Percentiles rank a stretch among this genome's conserved stretches.
These are phyloP conservation scores for Sesamia nonagrioides DNA, from an alignment of 1,140 invertebrate species.

Conservation along the genomic window DNA sequence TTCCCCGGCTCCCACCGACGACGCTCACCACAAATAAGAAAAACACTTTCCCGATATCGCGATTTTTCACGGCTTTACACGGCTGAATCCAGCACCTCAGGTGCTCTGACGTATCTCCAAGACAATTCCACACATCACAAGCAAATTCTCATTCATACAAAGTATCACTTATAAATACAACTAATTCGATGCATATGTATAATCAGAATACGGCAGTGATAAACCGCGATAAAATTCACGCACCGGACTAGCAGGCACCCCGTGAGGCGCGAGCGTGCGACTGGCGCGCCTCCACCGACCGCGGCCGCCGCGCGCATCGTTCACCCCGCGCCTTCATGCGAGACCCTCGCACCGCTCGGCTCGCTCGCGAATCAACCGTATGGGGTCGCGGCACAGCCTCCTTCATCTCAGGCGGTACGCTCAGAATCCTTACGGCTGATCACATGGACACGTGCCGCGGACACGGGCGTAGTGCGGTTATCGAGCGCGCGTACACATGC, in stretches of 20 bases:
- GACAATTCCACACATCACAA: constrained; percentile 64
- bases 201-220: constrained; percentile 59
- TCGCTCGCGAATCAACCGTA: constrained; percentile 52
- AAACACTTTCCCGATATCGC: constrained; percentile 76
- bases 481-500: constrained; percentile 84
- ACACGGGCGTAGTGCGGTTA: constrained; percentile 79
- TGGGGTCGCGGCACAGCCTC: constrained; percentile 72
- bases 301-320: constrained; percentile 58
- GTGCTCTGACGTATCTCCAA: constrained; percentile 39
- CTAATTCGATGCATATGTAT: constrained; percentile 55
- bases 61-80: constrained; percentile 60
- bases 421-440: constrained; percentile 58
- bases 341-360: constrained; percentile 56
- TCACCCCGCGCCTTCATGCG: constrained; percentile 62
- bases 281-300: constrained; percentile 66
- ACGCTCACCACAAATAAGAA: constrained; percentile 69
- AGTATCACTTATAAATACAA: constrained; percentile 58
- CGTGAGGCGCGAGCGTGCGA: constrained; percentile 75
- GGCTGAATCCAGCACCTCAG: constrained; percentile 61
- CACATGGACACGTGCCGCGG: constrained; percentile 77
- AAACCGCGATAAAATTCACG: constrained; percentile 60
- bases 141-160: constrained; percentile 60
- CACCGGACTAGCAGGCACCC: constrained; percentile 65
- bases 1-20: constrained; percentile 61
- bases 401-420: constrained; percentile 67